Conservation (phyloP, 2,888 invertebrate genomes). For the Hipparchia semele region DNA sequence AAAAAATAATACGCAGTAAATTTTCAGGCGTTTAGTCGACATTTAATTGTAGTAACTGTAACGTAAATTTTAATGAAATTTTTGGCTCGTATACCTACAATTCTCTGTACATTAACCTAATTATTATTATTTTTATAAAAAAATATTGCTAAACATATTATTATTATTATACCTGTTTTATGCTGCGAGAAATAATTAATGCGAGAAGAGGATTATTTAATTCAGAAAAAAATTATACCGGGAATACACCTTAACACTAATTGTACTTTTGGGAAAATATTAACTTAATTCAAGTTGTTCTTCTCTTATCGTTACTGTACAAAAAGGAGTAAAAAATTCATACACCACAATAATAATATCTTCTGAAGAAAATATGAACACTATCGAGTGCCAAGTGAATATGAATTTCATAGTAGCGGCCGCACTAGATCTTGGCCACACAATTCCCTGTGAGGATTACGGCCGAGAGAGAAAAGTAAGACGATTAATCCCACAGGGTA, state of each 20-base stretch:
- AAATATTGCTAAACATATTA: no score
- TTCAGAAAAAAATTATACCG: no score
- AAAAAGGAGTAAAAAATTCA: not conserved
- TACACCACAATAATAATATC: not conserved
- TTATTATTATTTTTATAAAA: not conserved
- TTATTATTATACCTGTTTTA: no score
- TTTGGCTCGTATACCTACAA: not conserved
- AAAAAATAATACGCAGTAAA: constrained; percentile 15
- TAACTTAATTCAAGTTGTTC: not conserved
- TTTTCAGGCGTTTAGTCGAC: constrained; percentile 4
- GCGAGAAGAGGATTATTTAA: no score
- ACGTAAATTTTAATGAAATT: constrained; percentile 5
- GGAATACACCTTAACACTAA: no score
- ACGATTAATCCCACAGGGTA: constrained; percentile 79
- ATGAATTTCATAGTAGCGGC: constrained; percentile 56
- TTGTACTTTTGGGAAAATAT: not conserved
- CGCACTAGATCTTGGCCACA: constrained; percentile 66
- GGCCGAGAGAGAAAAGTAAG: constrained; percentile 78
- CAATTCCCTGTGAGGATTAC: constrained; percentile 78
- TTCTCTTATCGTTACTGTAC: not conserved
- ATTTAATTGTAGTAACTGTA: constrained; percentile 12
- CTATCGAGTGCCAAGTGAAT: constrained; percentile 42
- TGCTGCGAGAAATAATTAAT: no score
- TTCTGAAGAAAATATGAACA: constrained; percentile 5
- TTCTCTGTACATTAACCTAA: not conserved